Base-by-base conservation (phyloP, 1,140 invertebrate genomes). In the Ceratitis capitata region DNA sequence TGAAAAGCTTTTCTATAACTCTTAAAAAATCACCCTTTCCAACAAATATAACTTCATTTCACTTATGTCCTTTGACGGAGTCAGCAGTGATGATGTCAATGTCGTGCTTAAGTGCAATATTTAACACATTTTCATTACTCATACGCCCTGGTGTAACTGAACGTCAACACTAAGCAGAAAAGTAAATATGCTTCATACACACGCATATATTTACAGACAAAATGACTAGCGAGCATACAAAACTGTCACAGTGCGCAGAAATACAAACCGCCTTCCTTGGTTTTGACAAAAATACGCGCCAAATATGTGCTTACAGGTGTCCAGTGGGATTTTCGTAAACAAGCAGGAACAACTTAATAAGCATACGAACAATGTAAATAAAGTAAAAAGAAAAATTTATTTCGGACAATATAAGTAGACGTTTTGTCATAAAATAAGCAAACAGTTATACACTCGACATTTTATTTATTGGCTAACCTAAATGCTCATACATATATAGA, bases 51-150 rank as follows among this genome's bases (percentile, higher is more conserved):
- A n/a, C n/a, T n/a, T n/a, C n/a, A n/a, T n/a, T n/a, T n/a, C 3
- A 3, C 5, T 23, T 32, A 29, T 64, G 19, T n/a, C 23, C 56
- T 26, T n/a, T 14, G 10, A 6, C 51, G 10, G 7, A 10, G 23
- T 32, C n/a, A n/a, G n/a, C 51, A 19, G 4, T 26, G 69, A 78
- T 78, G 69, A 78, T 78, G 39, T 78, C 69, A 78, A 23, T 78
- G 32, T 78, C 69, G 69, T 78, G 69, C 69, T 45, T 26, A 78
- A 78, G 19, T 29, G 35, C 69, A 78, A 78, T 78, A 26, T 45
- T 45, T 23, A n/a, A 78, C n/a, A 78, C 1, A 61, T 78, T 78
- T 10, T 23, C 69, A 42, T 78, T 78, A 78, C 35, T 78, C 23
- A 78, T 78, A 45, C 69, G 69, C 3, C 39, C n/a, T 26, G 39